phyloP scores from a whole-genome alignment of 2,113 vertebrate genomes.

The Mirza zaza region DNA sequence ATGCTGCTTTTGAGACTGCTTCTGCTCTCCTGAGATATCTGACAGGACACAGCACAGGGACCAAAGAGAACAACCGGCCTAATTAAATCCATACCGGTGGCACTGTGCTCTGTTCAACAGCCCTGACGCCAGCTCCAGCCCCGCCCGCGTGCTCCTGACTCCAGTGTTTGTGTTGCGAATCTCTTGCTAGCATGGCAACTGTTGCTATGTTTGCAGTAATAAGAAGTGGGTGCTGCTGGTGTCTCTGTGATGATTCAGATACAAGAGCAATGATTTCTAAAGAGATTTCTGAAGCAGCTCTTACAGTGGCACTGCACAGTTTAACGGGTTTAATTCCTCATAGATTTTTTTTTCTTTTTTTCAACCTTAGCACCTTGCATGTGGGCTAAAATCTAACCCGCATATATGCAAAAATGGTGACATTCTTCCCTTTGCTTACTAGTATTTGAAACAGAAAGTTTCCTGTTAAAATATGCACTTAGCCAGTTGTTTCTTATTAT shows the following conservation, averaged over 20 bases:
- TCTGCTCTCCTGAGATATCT: slow-evolving; percentile 42
- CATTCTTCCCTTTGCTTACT: slow-evolving; percentile 20
- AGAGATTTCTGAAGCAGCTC: slow-evolving; percentile 64
- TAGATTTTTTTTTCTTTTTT: slow-evolving; percentile 40
- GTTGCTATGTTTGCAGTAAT: slow-evolving; percentile 78
- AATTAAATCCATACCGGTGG: slow-evolving; percentile 42
- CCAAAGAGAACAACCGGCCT: slow-evolving; percentile 47
- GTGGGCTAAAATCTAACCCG: slow-evolving; percentile 11
- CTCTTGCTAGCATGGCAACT: slow-evolving; percentile 78
- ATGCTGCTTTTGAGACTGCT: slow-evolving; percentile 35
- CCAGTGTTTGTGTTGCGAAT: slow-evolving; percentile 48
- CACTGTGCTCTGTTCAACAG: neutral
- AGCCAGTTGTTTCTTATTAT: slow-evolving; percentile 13
- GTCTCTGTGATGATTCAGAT: slow-evolving; percentile 54
- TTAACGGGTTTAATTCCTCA: slow-evolving; percentile 54
- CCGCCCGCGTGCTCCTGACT: slow-evolving; percentile 10
- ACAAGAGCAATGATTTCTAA: slow-evolving; percentile 66
- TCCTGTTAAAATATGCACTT: neutral
- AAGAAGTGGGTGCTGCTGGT: slow-evolving; percentile 65
- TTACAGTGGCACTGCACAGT: neutral
- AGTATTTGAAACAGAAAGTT: neutral
- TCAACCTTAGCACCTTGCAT: neutral
- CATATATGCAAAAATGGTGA: neutral
- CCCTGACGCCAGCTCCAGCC: neutral
- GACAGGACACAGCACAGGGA: slow-evolving; percentile 50